These are phyloP conservation scores for Arctocebus calabarensis DNA, from an alignment of 2,797 vertebrate species.

Conservation along the genomic window DNA sequence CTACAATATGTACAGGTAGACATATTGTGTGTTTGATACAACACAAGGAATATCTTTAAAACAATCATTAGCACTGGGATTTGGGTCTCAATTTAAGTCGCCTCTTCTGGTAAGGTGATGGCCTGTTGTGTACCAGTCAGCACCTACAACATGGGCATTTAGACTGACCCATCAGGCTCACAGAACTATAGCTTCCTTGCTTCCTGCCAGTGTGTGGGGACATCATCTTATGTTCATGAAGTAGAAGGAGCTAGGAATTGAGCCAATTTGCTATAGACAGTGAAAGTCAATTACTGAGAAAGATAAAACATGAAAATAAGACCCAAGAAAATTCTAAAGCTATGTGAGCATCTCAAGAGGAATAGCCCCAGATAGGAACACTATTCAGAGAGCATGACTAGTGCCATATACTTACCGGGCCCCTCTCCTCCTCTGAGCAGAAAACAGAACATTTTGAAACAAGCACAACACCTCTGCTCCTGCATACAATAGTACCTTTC, in stretches of 20 bases:
- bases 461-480: not conserved
- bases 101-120: not conserved
- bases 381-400: not conserved
- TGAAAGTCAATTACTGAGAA: constrained; percentile 50
- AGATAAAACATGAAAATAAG: constrained; percentile 43
- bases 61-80: not conserved
- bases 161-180: not conserved
- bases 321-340: constrained; percentile 40
- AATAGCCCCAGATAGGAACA: not conserved
- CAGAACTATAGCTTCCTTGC: not conserved
- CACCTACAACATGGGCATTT: not conserved
- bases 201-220: not conserved
- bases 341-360: constrained; percentile 14
- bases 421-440: constrained; percentile 57
- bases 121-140: not conserved
- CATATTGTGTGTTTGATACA: not conserved
- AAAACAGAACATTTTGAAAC: constrained; percentile 71
- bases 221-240: not conserved
- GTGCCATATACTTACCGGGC: not conserved
- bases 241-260: constrained; percentile 43
- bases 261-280: not conserved
- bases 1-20: not conserved
- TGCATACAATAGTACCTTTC: constrained; percentile 70
- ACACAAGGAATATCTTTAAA: constrained; percentile 37
- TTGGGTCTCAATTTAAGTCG: constrained; percentile 60